Conservation (phyloP, 2,797 vertebrate species). For the Cygnus olor region DNA sequence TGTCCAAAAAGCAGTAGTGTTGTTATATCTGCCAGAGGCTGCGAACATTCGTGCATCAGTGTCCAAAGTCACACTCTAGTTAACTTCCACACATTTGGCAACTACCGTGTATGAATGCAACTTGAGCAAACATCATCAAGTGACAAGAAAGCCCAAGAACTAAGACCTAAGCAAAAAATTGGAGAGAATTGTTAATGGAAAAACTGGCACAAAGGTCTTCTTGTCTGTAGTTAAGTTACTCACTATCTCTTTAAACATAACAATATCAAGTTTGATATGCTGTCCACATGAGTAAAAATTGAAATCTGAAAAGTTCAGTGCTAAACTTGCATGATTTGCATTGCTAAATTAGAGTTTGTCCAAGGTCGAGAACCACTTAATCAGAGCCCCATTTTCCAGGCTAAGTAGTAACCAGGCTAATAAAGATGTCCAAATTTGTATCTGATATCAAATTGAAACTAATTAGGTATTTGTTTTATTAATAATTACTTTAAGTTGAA, state of each 20-base stretch:
- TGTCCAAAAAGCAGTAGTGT: not conserved
- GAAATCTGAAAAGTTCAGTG: not conserved
- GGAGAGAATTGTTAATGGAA: too few relatives aligned
- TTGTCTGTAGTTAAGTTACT: not conserved
- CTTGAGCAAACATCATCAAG: not conserved
- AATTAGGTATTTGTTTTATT: not conserved
- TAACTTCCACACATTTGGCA: constrained; percentile 35
- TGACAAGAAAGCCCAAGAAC: not conserved
- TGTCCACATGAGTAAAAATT: not conserved
- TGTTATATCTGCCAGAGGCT: not conserved
- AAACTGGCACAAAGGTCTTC: not conserved
- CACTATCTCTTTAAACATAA: constrained; percentile 39
- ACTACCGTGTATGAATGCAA: not conserved
- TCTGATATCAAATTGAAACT: not conserved
- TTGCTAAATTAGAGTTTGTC: not conserved
- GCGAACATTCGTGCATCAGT: not conserved
- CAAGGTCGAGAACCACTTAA: not conserved
- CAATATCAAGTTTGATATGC: not conserved
- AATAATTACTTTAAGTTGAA: not conserved
- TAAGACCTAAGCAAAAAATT: constrained; percentile 11
- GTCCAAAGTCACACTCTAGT: constrained; percentile 12
- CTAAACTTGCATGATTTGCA: not conserved
- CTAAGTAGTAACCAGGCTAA: not conserved
- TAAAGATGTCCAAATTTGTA: not conserved
- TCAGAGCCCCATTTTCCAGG: not conserved